Evolutionary conservation across 2,113 vertebrate species (phyloP).

Genomic region (Charina bottae): DNA sequence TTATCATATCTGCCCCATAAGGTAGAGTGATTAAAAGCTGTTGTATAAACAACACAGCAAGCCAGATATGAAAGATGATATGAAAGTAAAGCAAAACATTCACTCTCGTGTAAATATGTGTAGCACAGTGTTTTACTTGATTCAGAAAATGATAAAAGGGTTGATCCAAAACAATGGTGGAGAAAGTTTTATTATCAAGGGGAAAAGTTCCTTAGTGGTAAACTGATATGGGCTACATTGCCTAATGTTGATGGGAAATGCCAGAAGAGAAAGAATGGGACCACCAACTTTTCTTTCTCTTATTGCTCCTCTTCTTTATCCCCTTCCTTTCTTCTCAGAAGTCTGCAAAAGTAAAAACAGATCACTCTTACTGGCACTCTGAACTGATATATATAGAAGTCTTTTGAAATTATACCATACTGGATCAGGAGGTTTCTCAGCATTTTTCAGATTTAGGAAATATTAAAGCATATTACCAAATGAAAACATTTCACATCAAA

Average conservation of each 20-base stretch:
- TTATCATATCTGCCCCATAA: neutral
- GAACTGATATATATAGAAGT: too few relatives aligned
- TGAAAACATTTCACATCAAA: too few relatives aligned
- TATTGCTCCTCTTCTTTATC: too few relatives aligned
- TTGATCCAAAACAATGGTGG: neutral
- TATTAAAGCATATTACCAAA: too few relatives aligned
- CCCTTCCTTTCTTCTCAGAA: too few relatives aligned
- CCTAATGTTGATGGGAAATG: neutral
- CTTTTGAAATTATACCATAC: too few relatives aligned
- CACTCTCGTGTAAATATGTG: neutral
- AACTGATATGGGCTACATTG: too few relatives aligned
- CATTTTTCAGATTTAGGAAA: too few relatives aligned
- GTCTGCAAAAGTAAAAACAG: too few relatives aligned
- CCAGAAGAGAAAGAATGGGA: neutral
- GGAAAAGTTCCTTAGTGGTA: neutral
- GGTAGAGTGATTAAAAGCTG: slow-evolving; percentile 2
- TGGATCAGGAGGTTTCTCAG: too few relatives aligned
- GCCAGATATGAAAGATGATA: slow-evolving; percentile 9
- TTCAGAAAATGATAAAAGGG: neutral
- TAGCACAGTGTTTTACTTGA: neutral
- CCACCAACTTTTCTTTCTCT: neutral
- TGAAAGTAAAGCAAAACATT: slow-evolving; percentile 7
- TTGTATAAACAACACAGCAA: slow-evolving; percentile 18
- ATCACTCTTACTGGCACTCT: too few relatives aligned
- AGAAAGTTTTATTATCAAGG: neutral